These are phyloP conservation scores for Clostera curtula DNA, from an alignment of 2,888 invertebrate species.

Conservation along the genomic window DNA sequence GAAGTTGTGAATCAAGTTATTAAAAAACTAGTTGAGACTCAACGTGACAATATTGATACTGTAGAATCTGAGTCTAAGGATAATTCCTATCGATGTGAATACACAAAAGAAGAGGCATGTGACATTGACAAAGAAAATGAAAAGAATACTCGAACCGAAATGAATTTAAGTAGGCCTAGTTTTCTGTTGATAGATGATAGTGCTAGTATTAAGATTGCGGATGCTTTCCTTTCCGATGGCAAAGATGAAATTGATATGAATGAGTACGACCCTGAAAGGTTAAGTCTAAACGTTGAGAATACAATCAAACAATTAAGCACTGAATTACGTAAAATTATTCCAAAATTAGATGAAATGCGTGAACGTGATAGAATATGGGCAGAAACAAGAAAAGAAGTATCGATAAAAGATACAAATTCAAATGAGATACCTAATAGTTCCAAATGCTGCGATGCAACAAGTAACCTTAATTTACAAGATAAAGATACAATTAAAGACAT, in stretches of 20 bases:
- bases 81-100: slow-evolving; percentile 17
- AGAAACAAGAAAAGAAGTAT: slow-evolving; percentile 34
- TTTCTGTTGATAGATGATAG: slow-evolving; percentile 60
- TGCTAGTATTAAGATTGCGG: slow-evolving; percentile 62
- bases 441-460: slow-evolving; percentile 19
- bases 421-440: slow-evolving; percentile 48
- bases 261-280: slow-evolving; percentile 55
- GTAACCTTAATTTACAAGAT: slow-evolving; percentile 18
- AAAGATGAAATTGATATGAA: slow-evolving; percentile 70
- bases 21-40: slow-evolving; percentile 61
- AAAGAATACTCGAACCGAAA: slow-evolving; percentile 53
- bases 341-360: slow-evolving; percentile 66
- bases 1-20: slow-evolving; percentile 70
- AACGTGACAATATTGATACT: slow-evolving; percentile 38
- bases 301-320: slow-evolving; percentile 66
- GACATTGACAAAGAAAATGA: slow-evolving; percentile 53
- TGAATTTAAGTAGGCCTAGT: slow-evolving; percentile 61
- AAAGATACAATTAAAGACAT: slow-evolving; percentile 20
- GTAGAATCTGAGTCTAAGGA: slow-evolving; percentile 20
- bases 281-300: slow-evolving; percentile 59
- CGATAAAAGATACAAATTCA: slow-evolving; percentile 50
- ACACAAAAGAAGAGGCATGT: slow-evolving; percentile 29
- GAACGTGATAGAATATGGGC: slow-evolving; percentile 58
- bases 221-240: slow-evolving; percentile 75
- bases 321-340: slow-evolving; percentile 64